A percentile compares a stretch with the other conserved stretches of the same genome.
Conservation (phyloP, 2,888 invertebrate genomes). For the Heliconius cydno region DNA sequence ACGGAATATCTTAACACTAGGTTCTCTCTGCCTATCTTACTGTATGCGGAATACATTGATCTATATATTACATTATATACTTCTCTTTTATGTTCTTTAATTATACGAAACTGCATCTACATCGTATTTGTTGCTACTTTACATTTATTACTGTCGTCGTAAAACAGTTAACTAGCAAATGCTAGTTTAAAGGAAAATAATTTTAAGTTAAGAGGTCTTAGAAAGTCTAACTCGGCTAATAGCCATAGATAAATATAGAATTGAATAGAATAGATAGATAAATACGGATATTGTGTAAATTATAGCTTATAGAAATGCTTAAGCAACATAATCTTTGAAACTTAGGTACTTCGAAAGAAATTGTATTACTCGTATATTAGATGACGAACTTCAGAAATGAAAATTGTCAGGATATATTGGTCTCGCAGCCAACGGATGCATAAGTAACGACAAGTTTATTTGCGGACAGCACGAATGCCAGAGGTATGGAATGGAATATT, state of each 20-base stretch:
- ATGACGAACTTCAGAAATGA: background rate
- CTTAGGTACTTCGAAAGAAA: background rate
- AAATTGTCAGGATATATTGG: conserved; percentile 12
- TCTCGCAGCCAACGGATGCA: conserved; percentile 23
- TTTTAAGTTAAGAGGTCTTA: background rate
- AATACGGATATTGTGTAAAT: background rate
- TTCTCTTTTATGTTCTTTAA: background rate
- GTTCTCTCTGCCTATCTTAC: too few relatives aligned
- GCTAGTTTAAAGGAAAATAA: background rate
- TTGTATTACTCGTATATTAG: background rate
- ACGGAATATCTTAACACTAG: too few relatives aligned
- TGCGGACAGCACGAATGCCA: conserved; percentile 25
- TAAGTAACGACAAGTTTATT: conserved; percentile 28
- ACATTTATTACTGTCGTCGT: background rate
- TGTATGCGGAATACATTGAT: too few relatives aligned
- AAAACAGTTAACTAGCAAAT: background rate
- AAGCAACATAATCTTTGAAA: background rate
- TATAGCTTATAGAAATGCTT: background rate
- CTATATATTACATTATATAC: background rate
- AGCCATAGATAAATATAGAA: background rate
- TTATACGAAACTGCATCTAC: background rate
- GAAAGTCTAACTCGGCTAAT: background rate
- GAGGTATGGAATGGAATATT: conserved; percentile 27
- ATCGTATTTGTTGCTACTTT: background rate
- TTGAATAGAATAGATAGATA: background rate